Evolutionary conservation across 2,888 invertebrate species (phyloP).

Genomic region (Tetragonula carbonaria): DNA sequence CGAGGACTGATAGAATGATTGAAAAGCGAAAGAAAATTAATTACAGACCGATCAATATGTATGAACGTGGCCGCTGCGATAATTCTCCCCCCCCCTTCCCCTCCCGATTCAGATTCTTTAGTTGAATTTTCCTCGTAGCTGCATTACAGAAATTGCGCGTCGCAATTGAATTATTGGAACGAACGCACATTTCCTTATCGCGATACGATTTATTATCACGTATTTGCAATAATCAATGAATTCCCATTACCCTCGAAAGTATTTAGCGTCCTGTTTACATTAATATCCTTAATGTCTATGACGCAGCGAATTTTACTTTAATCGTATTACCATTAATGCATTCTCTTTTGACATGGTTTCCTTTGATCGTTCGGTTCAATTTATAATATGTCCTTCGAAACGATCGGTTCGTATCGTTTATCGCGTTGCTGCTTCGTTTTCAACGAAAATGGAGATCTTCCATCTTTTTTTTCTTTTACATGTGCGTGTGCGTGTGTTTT

Average conservation of each 20-base stretch:
- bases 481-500: no score
- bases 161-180: neutral
- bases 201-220: neutral
- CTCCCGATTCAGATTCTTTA: no score
- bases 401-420: neutral
- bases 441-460: neutral
- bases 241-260: neutral
- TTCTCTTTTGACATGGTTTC: neutral
- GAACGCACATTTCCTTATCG: neutral
- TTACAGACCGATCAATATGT: neutral
- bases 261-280: neutral
- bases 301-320: neutral
- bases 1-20: neutral
- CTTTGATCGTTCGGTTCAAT: neutral
- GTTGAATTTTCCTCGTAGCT: neutral
- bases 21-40: neutral
- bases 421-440: neutral
- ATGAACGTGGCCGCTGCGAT: no score
- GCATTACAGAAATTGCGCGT: neutral
- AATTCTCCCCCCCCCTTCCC: no score
- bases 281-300: neutral
- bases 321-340: neutral
- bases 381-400: neutral
- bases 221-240: neutral
- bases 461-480: neutral